Conservation (phyloP, 2,888 invertebrate genomes). For the Pristionchus exspectatus region DNA sequence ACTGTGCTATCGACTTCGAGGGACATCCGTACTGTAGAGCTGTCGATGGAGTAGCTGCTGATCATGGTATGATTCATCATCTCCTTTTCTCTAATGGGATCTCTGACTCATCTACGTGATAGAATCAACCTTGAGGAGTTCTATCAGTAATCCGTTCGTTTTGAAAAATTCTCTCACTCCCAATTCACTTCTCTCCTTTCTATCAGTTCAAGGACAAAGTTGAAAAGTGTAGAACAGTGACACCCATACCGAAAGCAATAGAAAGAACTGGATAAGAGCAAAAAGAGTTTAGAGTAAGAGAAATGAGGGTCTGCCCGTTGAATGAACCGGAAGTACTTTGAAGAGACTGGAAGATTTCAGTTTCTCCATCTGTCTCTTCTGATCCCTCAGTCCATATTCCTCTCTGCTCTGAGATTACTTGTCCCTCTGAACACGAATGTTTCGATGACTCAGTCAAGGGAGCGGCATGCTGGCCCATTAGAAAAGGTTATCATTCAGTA, state of each 20-base stretch:
- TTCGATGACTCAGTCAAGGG: constrained; percentile 49
- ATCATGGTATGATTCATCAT: background rate
- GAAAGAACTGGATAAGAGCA: constrained; percentile 30
- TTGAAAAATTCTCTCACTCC: background rate
- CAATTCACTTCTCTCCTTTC: background rate
- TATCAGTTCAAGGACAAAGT: constrained; percentile 39
- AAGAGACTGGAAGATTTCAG: background rate
- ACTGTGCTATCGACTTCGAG: constrained; percentile 27
- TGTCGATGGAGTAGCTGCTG: background rate
- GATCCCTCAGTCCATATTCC: constrained; percentile 1
- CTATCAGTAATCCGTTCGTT: background rate
- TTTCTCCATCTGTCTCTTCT: background rate
- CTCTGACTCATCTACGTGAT: background rate
- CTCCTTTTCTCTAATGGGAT: constrained; percentile 1
- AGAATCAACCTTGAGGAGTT: background rate
- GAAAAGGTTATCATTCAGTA: background rate
- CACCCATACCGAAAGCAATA: constrained; percentile 21
- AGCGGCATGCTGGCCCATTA: constrained; percentile 41
- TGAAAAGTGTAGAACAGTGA: constrained; percentile 14
- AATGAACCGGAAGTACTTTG: background rate
- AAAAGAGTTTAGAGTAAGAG: background rate
- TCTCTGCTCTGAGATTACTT: constrained; percentile 38
- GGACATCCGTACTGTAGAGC: constrained; percentile 11
- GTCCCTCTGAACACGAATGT: constrained; percentile 18
- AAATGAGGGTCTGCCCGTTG: background rate